Base-by-base conservation (phyloP, 2,797 vertebrate species). In the Sarcophilus harrisii region DNA sequence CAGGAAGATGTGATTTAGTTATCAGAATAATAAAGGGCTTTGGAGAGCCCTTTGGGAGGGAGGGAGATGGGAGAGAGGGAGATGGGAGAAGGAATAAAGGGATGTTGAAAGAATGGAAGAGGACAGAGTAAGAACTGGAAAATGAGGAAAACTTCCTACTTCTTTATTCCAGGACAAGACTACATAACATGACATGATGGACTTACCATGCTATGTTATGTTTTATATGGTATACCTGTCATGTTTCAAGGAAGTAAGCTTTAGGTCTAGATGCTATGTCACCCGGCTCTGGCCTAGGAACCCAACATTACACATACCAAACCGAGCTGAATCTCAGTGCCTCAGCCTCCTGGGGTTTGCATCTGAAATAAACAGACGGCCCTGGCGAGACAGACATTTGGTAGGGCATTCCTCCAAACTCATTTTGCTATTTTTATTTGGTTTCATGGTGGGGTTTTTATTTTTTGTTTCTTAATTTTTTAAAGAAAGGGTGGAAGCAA, bases 351-450 rank as follows among this genome's bases (percentile, higher is more conserved):
- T 49, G 58, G 90, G 29, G 91, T 87, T 57, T 13, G 24, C 55
- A 29, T 54, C 92, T 32, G 55, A 73, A 92, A 58, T 32, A 95
- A 91, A 6, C 1, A 32, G 66, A 73, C 66, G 30, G 6, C 5
- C 14, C 8, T 29, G 49, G 3, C 6, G 29, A 90, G 92, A 49
- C 24, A 73, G 92, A 60, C 92, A 2, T 91, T 90, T 90, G 29
- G 92, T 58, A 94, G 45, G 45, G n/a, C 27, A 24, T 66, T 58
- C n/a, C 11, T n/a, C 81, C 59, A 28, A 58, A 92, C 58, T 93
- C 11, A 10, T 93, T 93, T 93, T 45, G 6, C 28, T 32, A 87
- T 66, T 97, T 91, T 91, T 90, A 57, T 73, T 96, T 95, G 55
- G 49, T 92, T 95, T 95, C 73, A 32, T 32, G 45, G 90, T 90